Percentiles rank a stretch among this genome's conserved stretches.
Evolutionary conservation across 2,888 invertebrate genomes (phyloP).

Genomic region (Hypercompe scribonia): DNA sequence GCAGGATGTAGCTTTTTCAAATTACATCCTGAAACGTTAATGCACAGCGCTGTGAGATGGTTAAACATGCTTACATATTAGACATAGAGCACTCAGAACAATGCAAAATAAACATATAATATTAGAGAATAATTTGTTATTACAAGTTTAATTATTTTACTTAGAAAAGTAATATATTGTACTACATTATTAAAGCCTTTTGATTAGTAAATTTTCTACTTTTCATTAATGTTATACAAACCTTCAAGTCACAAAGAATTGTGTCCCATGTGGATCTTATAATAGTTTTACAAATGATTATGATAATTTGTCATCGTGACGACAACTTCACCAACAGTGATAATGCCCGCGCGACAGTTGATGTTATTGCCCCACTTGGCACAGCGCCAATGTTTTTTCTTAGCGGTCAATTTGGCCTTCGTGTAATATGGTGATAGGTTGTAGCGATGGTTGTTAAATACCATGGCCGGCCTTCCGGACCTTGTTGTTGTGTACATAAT

Average conservation of each 20-base stretch:
- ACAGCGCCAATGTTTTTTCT: slow-evolving; percentile 19
- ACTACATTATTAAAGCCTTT: background rate
- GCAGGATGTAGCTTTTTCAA: background rate
- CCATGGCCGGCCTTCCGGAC: slow-evolving; percentile 14
- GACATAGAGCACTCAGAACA: background rate
- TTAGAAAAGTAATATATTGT: background rate
- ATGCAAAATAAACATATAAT: background rate
- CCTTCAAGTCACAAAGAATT: background rate
- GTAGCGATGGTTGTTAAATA: slow-evolving; percentile 15
- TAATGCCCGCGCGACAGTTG: slow-evolving; percentile 14
- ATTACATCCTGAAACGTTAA: background rate
- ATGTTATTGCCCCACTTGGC: slow-evolving; percentile 10
- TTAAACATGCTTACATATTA: background rate
- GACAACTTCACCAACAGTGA: slow-evolving; percentile 5
- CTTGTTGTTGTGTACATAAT: slow-evolving; percentile 10
- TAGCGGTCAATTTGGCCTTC: background rate
- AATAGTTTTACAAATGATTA: slow-evolving; percentile 4
- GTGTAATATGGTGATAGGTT: slow-evolving; percentile 20
- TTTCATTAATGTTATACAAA: background rate
- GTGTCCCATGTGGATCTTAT: background rate
- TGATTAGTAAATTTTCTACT: background rate
- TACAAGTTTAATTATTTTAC: background rate
- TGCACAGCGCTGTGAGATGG: background rate
- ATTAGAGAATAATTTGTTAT: background rate
- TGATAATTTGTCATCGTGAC: slow-evolving; percentile 13